phyloP scores from a whole-genome alignment of 1,140 invertebrate species.

The Bombus fervidus region DNA sequence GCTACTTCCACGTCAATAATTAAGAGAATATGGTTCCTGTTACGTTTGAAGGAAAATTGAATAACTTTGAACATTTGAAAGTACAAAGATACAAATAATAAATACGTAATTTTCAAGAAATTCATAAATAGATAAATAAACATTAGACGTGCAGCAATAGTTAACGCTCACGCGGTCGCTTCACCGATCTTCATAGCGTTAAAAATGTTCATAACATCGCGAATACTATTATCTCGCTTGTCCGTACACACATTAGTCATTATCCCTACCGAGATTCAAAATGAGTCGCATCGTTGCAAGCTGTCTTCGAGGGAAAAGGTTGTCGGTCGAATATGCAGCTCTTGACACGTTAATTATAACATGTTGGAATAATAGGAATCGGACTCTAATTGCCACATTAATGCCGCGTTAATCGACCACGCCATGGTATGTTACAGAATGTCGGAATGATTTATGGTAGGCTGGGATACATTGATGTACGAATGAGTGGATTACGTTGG shows the following conservation, averaged over 20 bases:
- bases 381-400: conserved; percentile 43
- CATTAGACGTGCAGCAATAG: no score
- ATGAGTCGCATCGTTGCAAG: not conserved
- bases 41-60: not conserved
- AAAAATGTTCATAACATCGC: no score
- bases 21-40: no score
- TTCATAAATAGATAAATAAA: no score
- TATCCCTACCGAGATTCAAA: no score
- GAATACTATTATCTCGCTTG: no score
- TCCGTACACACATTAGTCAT: not conserved
- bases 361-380: conserved; percentile 22
- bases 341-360: conserved; percentile 20
- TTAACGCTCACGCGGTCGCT: no score
- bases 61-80: not conserved
- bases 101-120: no score
- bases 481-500: not conserved
- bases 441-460: conserved; percentile 30
- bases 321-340: not conserved
- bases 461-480: not conserved
- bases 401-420: conserved; percentile 37
- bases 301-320: not conserved
- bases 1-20: not conserved
- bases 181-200: no score
- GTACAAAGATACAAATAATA: no score
- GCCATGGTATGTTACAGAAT: not conserved